Percentiles rank a stretch among this genome's conserved stretches.
Evolutionary conservation across 2,888 invertebrate species (phyloP).

Genomic region (Orthosia gracilis): DNA sequence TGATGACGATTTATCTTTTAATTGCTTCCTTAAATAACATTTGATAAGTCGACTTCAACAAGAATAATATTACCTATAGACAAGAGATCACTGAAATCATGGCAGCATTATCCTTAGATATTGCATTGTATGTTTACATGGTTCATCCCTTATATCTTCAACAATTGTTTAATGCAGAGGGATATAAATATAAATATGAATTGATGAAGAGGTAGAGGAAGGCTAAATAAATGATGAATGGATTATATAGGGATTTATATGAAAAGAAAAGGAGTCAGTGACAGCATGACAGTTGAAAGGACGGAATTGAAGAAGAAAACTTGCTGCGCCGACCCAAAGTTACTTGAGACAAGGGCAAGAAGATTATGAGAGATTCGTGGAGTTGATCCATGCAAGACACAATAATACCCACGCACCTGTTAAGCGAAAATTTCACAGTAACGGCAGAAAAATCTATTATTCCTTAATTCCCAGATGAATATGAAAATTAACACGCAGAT

Average conservation of each 20-base stretch:
- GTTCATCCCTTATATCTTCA: too few relatives aligned
- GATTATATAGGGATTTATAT: too few relatives aligned
- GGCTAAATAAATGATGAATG: too few relatives aligned
- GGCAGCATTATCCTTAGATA: not conserved
- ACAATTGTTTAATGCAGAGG: too few relatives aligned
- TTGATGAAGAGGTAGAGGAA: too few relatives aligned
- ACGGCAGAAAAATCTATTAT: conserved; percentile 8
- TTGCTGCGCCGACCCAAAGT: too few relatives aligned
- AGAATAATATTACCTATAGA: not conserved
- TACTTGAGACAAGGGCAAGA: too few relatives aligned
- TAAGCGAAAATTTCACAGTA: not conserved
- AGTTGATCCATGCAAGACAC: not conserved
- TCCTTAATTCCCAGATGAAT: conserved; percentile 25
- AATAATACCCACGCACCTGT: not conserved
- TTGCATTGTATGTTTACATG: not conserved
- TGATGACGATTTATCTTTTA: conserved; percentile 14
- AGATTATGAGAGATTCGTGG: not conserved
- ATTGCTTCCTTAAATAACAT: conserved; percentile 2
- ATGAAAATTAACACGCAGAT: conserved; percentile 36
- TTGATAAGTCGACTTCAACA: not conserved
- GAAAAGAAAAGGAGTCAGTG: too few relatives aligned
- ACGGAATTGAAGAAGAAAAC: too few relatives aligned
- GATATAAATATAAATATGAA: too few relatives aligned
- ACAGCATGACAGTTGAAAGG: too few relatives aligned
- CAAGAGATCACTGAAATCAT: not conserved